Percentiles rank a stretch among this genome's conserved stretches.
Evolutionary conservation across 2,797 vertebrate genomes (phyloP).

Genomic region (Dendrocincla fuliginosa): DNA sequence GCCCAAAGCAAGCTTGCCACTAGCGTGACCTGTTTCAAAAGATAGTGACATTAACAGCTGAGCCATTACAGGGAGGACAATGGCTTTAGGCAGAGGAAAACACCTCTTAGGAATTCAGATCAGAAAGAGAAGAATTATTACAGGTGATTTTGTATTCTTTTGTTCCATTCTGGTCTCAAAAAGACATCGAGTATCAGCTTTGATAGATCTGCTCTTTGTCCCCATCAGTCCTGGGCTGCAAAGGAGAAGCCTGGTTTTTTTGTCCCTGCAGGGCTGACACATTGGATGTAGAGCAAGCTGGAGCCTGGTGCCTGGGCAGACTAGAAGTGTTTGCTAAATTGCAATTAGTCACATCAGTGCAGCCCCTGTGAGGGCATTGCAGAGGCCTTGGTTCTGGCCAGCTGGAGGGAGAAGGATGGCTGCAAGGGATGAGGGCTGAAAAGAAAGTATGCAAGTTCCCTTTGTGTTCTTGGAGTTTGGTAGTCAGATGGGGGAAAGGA

Average conservation of each 20-base stretch:
- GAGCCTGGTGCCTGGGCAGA: background rate
- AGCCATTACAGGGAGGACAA: background rate
- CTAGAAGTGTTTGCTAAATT: background rate
- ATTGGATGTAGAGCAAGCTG: background rate
- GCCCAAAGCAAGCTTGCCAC: conserved; percentile 45
- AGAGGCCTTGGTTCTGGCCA: background rate
- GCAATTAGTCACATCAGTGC: background rate
- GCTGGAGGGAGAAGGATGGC: background rate
- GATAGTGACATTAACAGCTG: conserved; percentile 46
- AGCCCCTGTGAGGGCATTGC: background rate
- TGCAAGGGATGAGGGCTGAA: background rate
- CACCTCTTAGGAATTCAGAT: conserved; percentile 45
- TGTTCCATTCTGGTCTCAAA: background rate
- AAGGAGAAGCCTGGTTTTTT: background rate
- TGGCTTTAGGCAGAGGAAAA: background rate
- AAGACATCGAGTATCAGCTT: background rate
- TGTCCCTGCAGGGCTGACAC: background rate
- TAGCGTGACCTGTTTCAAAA: conserved; percentile 54
- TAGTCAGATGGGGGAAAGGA: background rate
- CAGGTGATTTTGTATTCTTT: conserved; percentile 19
- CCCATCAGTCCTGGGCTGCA: background rate
- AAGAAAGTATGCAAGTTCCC: background rate
- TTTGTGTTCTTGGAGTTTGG: background rate
- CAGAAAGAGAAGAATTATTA: conserved; percentile 39
- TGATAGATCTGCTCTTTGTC: background rate